Conservation (phyloP, 2,888 invertebrate genomes). For the Spilosoma lubricipeda region DNA sequence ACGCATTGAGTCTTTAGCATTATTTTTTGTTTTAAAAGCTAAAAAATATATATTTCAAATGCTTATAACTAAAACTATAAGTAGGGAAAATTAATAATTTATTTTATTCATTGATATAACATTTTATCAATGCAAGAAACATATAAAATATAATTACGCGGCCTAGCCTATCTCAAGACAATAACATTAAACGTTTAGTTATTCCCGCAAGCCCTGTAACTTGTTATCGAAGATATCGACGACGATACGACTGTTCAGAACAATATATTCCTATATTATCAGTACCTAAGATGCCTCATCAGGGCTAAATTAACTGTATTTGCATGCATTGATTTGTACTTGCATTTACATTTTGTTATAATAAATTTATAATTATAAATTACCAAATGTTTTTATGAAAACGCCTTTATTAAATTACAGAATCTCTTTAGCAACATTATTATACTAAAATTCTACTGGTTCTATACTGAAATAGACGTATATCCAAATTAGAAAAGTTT, state of each 20-base stretch:
- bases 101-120: not conserved
- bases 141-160: not conserved
- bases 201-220: constrained; percentile 39
- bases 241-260: constrained; percentile 47
- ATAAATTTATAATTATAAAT: not conserved
- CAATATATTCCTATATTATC: constrained; percentile 37
- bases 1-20: too few relatives aligned
- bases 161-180: constrained; percentile 27
- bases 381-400: not conserved
- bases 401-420: too few relatives aligned
- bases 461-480: not conserved
- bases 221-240: constrained; percentile 46
- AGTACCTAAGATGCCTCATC: constrained; percentile 22
- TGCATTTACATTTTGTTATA: not conserved
- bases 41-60: not conserved
- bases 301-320: not conserved
- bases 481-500: not conserved
- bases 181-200: constrained; percentile 46
- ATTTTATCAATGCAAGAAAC: not conserved
- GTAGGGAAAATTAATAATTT: not conserved
- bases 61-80: not conserved
- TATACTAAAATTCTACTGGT: not conserved
- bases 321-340: too few relatives aligned
- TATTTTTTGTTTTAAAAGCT: too few relatives aligned
- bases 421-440: not conserved